phyloP scores from a whole-genome alignment of 2,888 invertebrate species.

The Lamellibrachia columna region DNA sequence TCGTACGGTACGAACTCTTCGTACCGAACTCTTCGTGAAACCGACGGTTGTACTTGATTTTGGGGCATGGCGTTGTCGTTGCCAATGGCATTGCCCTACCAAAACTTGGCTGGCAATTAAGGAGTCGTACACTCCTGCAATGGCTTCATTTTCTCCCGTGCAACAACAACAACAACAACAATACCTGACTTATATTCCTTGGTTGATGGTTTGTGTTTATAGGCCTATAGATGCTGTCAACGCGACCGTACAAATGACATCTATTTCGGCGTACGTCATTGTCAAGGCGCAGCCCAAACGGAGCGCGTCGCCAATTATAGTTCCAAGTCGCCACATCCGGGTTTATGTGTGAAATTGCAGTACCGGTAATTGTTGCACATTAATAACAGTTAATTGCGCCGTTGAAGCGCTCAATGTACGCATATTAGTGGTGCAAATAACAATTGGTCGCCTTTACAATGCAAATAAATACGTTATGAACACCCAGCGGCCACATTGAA shows the following conservation, averaged over 20 bases:
- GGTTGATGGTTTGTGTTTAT: not conserved
- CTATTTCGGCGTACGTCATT: not conserved
- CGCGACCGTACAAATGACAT: not conserved
- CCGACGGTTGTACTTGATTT: too few relatives aligned
- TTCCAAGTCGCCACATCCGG: not conserved
- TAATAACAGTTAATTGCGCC: not conserved
- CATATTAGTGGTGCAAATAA: not conserved
- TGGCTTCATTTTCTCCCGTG: too few relatives aligned
- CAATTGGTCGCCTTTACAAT: not conserved
- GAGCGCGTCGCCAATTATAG: not conserved
- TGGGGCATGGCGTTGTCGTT: too few relatives aligned
- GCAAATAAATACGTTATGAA: not conserved
- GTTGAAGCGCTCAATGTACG: not conserved
- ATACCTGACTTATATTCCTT: not conserved
- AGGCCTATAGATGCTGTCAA: not conserved
- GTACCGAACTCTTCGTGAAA: too few relatives aligned
- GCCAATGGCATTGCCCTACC: too few relatives aligned
- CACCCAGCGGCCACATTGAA: not conserved
- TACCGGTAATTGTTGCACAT: not conserved
- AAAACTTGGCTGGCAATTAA: too few relatives aligned
- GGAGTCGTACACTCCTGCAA: too few relatives aligned
- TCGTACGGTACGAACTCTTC: too few relatives aligned
- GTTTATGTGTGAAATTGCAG: not conserved
- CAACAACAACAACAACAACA: too few relatives aligned
- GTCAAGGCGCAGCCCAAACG: not conserved